These are phyloP conservation scores for Coptodon bakossiorum DNA, from an alignment of 2,113 vertebrate species.

Conservation along the genomic window DNA sequence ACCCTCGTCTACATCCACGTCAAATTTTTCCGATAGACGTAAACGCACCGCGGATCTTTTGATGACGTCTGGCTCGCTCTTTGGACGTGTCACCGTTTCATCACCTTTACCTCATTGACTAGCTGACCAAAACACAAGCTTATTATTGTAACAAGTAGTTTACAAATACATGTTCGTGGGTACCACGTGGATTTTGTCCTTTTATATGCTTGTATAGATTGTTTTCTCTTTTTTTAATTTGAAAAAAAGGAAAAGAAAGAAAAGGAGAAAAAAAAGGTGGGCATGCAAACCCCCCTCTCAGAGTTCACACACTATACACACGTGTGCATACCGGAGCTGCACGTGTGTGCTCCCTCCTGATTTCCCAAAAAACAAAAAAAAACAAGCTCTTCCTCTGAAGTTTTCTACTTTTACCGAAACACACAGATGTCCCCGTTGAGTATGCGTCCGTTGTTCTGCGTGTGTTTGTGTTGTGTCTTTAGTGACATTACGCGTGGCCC, in stretches of 20 bases:
- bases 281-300: not conserved
- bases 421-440: not conserved
- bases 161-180: not conserved
- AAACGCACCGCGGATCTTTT: constrained; percentile 4
- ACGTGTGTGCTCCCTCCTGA: constrained; percentile 25
- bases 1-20: not conserved
- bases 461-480: not conserved
- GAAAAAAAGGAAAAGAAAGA: not conserved
- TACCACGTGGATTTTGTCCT: not conserved
- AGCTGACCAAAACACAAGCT: not conserved
- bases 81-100: not conserved
- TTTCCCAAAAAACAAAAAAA: accelerated
- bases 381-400: not conserved
- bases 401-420: not conserved
- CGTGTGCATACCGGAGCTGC: constrained; percentile 28
- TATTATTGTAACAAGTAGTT: not conserved
- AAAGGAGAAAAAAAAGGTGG: not conserved
- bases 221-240: not conserved
- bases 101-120: not conserved
- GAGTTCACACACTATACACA: not conserved
- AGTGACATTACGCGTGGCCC: not conserved
- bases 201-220: not conserved
- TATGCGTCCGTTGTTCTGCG: not conserved
- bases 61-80: constrained; percentile 26
- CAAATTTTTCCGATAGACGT: not conserved